A percentile compares a stretch with the other conserved stretches of the same genome.
These are phyloP conservation scores for Montipora foliosa DNA, from an alignment of 64 coral and sea anemone genomes.

Conservation along the genomic window DNA sequence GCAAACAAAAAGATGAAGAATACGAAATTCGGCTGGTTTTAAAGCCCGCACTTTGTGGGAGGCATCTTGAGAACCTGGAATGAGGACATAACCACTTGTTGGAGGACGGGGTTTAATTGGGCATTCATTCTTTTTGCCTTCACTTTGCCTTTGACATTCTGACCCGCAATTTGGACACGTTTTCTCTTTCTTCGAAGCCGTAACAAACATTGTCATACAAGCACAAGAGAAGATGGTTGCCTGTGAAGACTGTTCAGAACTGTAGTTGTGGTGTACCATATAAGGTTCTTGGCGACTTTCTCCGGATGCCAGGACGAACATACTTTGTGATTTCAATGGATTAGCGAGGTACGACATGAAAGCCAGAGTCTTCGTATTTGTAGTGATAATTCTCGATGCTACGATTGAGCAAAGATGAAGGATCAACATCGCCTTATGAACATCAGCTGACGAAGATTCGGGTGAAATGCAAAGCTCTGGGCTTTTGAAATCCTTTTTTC, in stretches of 20 bases:
- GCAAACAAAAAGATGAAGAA: conserved; percentile 78
- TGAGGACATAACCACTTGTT: conserved; percentile 43
- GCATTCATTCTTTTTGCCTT: not conserved
- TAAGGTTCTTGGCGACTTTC: not conserved
- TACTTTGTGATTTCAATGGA: conserved; percentile 12
- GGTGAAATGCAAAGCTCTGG: conserved; percentile 59
- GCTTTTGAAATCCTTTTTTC: conserved; percentile 61
- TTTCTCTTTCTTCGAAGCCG: not conserved
- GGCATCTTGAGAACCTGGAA: not conserved
- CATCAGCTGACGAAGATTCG: conserved; percentile 61
- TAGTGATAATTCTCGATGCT: conserved; percentile 28
- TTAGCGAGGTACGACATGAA: conserved; percentile 43
- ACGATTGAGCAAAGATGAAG: conserved; percentile 67
- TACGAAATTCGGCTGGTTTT: conserved; percentile 75
- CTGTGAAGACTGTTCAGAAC: not conserved
- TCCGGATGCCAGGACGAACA: conserved; percentile 38
- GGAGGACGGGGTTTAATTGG: not conserved
- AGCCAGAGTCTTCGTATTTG: not conserved
- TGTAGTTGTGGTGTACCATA: conserved; percentile 15
- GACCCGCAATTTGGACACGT: conserved; percentile 53
- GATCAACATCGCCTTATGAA: conserved; percentile 74
- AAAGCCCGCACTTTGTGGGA: conserved; percentile 50
- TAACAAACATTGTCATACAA: conserved; percentile 6
- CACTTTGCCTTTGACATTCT: conserved; percentile 10
- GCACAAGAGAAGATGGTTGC: not conserved